Percentiles rank a stretch among this genome's conserved stretches.
Conservation (phyloP, 2,113 vertebrate genomes). For the Calonectris borealis region DNA sequence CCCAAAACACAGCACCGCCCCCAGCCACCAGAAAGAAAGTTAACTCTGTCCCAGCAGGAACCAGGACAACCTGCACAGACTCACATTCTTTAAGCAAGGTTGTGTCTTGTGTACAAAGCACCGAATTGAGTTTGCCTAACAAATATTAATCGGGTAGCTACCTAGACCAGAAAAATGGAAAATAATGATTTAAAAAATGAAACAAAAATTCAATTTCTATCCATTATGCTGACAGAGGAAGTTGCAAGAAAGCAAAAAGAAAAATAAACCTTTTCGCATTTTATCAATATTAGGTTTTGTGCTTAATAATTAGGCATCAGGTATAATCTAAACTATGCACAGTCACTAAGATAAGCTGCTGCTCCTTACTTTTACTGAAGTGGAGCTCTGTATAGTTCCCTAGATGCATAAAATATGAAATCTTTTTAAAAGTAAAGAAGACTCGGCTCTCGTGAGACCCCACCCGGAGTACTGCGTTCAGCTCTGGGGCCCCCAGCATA, state of each 20-base stretch:
- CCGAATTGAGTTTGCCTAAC: no score
- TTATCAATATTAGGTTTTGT: neutral
- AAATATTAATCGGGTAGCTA: neutral
- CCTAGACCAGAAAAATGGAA: no score
- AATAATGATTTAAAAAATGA: neutral
- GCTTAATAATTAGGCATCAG: neutral
- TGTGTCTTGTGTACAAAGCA: no score
- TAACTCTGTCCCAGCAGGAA: no score
- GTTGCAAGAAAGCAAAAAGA: neutral
- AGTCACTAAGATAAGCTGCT: neutral
- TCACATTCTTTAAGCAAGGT: no score
- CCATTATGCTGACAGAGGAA: neutral
- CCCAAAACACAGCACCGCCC: no score
- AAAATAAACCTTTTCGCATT: neutral
- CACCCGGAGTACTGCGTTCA: no score
- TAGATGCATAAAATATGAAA: neutral
- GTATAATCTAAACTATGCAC: neutral
- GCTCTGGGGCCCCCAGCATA: no score
- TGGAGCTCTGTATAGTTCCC: neutral
- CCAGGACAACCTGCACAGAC: no score
- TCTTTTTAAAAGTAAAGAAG: neutral
- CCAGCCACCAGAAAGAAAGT: no score
- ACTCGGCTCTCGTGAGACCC: neutral
- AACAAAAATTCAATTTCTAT: neutral
- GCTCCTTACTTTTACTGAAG: neutral